phyloP scores from a whole-genome alignment of 2,888 invertebrate species.

The Drosophila putrida region DNA sequence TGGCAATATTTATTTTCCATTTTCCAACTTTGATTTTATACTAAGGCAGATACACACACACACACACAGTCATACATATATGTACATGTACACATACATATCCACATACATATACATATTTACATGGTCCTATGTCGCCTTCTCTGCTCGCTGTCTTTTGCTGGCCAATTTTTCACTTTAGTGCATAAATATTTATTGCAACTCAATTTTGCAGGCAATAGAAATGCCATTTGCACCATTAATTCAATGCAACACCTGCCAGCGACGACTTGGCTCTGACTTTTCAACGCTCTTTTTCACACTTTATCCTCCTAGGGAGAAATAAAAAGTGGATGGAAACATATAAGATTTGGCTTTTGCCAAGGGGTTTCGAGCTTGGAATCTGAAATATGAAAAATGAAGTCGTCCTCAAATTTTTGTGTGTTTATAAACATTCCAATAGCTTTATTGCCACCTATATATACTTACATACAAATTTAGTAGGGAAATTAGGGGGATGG shows the following conservation, averaged over 20 bases:
- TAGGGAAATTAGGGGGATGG: slow-evolving; percentile 3
- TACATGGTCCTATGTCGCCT: slow-evolving; percentile 26
- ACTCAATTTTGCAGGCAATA: slow-evolving; percentile 81
- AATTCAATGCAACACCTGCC: slow-evolving; percentile 80
- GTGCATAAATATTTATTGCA: slow-evolving; percentile 80
- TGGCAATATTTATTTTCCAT: slow-evolving; percentile 79
- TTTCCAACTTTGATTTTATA: slow-evolving; percentile 64
- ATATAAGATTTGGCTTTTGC: slow-evolving; percentile 9
- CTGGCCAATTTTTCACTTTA: slow-evolving; percentile 79
- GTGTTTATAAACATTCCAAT: slow-evolving; percentile 75
- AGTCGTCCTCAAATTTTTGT: slow-evolving; percentile 70
- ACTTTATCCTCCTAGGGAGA: not conserved
- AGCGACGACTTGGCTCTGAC: slow-evolving; percentile 73
- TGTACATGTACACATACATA: not conserved
- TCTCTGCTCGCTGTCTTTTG: slow-evolving; percentile 57
- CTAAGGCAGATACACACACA: slow-evolving; percentile 8
- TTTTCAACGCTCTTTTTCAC: slow-evolving; percentile 25
- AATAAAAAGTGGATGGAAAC: slow-evolving; percentile 12
- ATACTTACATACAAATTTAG: slow-evolving; percentile 21
- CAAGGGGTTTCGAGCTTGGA: slow-evolving; percentile 25
- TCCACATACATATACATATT: slow-evolving; percentile 10
- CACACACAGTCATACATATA: not conserved
- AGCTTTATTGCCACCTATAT: slow-evolving; percentile 46
- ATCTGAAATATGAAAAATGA: slow-evolving; percentile 80
- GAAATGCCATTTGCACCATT: slow-evolving; percentile 81